Base-by-base conservation (phyloP, 2,113 vertebrate species). In the Tympanuchus pallidicinctus region DNA sequence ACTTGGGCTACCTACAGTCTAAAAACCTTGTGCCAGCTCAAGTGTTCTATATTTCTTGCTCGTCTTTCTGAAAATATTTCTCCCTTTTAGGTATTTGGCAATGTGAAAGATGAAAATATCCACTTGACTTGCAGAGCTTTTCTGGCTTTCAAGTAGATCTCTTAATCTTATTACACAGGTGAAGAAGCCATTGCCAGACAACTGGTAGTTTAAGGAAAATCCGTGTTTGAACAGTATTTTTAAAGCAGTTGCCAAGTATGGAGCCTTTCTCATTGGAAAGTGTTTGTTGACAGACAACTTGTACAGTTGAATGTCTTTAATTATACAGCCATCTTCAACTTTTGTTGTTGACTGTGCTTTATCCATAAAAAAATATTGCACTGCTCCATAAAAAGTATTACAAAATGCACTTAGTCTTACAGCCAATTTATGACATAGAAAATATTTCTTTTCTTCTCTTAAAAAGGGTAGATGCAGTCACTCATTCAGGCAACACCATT, bases 111-210 rank as follows among this genome's bases (percentile, higher is more conserved):
- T 84, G 32, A 1, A 69, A 52, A 93, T 79, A 77, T 88, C 69
- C 10, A 61, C 32, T 78, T 78, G 66, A 75, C 18, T 84, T 70
- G 28, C 25, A 93, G 60, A 82, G 56, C 15, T 83, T 48, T 89
- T 67, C 72, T 63, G 59, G 76, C 75, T 54, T 92, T 92, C 76
- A 88, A 52, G 73, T 52, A 60, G 43, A 30, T 65, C 71, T 82
- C 34, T 60, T 93, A 84, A 94, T 84, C 83, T 86, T 48, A 92
- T 75, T 72, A 82, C 16, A 32, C 61, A 86, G 73, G 61, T 94
- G 70, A 93, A 84, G 30, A 28, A 92, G 73, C 8, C 43, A 57
- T 30, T 87, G 43, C 30, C 69, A 93, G 65, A 73, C 30, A 80
- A 88, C 67, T 0, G 0, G 17, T 11, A 4, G 22, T 71, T 92